A percentile compares a stretch with the other conserved stretches of the same genome.
Conservation (phyloP, 92 coral and sea anemone species). For the Palythoa grandiflora region DNA sequence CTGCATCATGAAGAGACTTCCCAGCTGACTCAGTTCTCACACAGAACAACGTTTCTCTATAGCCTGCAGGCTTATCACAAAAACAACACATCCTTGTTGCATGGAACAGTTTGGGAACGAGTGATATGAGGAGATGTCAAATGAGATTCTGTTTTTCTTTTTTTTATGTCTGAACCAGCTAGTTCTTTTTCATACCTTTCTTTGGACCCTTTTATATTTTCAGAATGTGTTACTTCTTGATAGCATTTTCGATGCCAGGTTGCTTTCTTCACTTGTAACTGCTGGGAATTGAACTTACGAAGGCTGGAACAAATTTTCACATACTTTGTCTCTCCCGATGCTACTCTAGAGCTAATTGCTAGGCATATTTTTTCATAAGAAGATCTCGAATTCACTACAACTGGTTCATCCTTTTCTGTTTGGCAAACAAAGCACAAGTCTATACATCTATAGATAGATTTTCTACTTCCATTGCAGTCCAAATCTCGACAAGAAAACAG, state of each 20-base stretch:
- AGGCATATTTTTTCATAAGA: slow-evolving; percentile 40
- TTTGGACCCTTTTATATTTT: slow-evolving; percentile 3
- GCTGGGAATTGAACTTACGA: not conserved
- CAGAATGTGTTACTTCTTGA: slow-evolving; percentile 26
- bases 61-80: slow-evolving; percentile 47
- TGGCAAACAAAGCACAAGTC: not conserved
- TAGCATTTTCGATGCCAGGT: slow-evolving; percentile 37
- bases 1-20: no score
- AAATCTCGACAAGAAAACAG: not conserved
- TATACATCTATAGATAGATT: not conserved
- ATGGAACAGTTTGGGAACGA: slow-evolving; percentile 47
- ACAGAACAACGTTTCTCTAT: slow-evolving; percentile 27
- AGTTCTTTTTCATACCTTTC: slow-evolving; percentile 24
- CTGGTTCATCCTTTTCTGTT: not conserved
- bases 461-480: not conserved
- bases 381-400: not conserved
- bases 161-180: not conserved
- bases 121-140: slow-evolving; percentile 8
- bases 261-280: not conserved
- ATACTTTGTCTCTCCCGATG: slow-evolving; percentile 34
- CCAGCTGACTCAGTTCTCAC: no score
- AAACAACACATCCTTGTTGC: slow-evolving; percentile 43
- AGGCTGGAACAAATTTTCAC: not conserved
- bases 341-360: slow-evolving; percentile 40
- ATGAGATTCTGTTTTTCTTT: slow-evolving; percentile 5